Conservation (phyloP, 2,113 vertebrate genomes). For the Corvus cornix region DNA sequence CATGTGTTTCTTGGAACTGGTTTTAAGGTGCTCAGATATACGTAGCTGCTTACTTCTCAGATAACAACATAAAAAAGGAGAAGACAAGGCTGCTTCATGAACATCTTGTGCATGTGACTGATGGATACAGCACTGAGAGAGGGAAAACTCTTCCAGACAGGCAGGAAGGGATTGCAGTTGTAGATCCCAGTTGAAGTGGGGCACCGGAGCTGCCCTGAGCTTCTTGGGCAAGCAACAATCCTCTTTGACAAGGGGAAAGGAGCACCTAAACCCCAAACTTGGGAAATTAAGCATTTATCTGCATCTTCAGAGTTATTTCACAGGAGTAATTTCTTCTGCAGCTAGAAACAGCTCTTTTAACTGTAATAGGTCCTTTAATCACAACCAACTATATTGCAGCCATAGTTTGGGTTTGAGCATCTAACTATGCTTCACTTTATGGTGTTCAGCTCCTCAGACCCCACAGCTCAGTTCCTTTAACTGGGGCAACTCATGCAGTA, state of each 20-base stretch:
- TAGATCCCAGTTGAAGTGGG: neutral
- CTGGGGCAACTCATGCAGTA: neutral
- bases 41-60: neutral
- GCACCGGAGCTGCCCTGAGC: neutral
- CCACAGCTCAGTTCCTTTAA: neutral
- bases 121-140: neutral
- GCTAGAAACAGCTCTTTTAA: neutral
- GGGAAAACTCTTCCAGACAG: neutral
- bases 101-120: accelerated
- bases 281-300: neutral
- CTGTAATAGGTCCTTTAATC: too few species aligned
- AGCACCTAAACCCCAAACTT: neutral
- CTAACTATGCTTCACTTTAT: neutral
- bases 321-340: neutral
- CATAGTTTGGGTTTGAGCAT: neutral
- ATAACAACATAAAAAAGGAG: neutral
- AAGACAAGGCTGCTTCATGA: neutral
- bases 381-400: neutral
- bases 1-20: neutral
- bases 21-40: neutral
- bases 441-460: neutral
- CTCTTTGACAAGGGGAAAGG: neutral
- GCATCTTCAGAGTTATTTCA: neutral
- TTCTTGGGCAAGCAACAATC: neutral
- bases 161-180: neutral